Percentiles rank a stretch among this genome's conserved stretches.
phyloP scores from a whole-genome alignment of 92 coral and sea anemone species.

The Heteractis magnifica region DNA sequence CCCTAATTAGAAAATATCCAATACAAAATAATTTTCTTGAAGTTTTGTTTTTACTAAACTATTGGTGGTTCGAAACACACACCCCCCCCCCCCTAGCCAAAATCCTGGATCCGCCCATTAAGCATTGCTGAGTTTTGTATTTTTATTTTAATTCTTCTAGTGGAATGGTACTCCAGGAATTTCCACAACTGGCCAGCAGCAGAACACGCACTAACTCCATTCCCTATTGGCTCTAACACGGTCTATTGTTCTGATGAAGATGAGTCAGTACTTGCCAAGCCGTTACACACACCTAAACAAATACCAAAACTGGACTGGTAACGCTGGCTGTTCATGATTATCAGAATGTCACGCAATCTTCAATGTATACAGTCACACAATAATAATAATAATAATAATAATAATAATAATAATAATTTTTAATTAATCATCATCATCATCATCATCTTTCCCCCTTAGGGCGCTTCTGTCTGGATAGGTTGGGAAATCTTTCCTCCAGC shows the following conservation, averaged over 20 bases:
- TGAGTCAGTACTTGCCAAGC: slow-evolving; percentile 28
- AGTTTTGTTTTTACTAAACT: too few species aligned
- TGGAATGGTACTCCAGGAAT: slow-evolving; percentile 50
- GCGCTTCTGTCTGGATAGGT: too few species aligned
- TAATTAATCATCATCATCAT: too few species aligned
- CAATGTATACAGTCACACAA: too few species aligned
- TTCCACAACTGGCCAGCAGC: slow-evolving; percentile 67
- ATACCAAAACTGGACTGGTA: slow-evolving; percentile 13
- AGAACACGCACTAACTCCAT: slow-evolving; percentile 54
- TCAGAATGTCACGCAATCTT: slow-evolving; percentile 8
- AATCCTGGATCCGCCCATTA: too few species aligned
- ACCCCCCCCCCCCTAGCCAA: too few species aligned
- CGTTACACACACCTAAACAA: slow-evolving; percentile 19
- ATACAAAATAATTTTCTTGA: too few species aligned
- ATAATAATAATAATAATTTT: too few species aligned
- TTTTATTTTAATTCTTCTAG: slow-evolving; percentile 23
- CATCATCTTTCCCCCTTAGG: too few species aligned
- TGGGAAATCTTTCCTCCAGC: too few species aligned
- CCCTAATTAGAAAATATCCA: not conserved
- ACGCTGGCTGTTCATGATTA: not conserved
- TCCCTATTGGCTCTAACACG: slow-evolving; percentile 57
- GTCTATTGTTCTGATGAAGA: slow-evolving; percentile 44
- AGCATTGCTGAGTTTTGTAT: not conserved
- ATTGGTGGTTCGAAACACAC: not conserved
- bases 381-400: too few species aligned